Conservation (phyloP, 2,113 vertebrate species). For the Ochotona princeps region DNA sequence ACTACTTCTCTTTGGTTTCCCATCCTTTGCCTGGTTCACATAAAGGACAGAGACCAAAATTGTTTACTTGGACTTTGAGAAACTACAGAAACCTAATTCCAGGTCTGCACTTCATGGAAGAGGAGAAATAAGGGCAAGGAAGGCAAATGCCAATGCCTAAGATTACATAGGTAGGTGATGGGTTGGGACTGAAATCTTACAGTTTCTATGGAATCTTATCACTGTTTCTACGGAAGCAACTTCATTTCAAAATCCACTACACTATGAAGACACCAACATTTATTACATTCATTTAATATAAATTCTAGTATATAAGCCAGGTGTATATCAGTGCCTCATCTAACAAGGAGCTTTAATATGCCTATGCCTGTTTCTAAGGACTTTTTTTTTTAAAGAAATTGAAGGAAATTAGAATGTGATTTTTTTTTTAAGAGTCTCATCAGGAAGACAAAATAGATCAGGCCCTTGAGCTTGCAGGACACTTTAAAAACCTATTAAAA, state of each 20-base stretch:
- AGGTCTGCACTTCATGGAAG: background rate
- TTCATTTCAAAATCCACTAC: constrained; percentile 30
- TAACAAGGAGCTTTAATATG: constrained; percentile 10
- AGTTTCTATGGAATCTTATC: background rate
- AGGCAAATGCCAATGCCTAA: constrained; percentile 32
- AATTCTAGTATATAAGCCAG: background rate
- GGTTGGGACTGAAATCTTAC: background rate
- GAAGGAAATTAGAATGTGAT: background rate
- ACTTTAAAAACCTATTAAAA: too few relatives aligned
- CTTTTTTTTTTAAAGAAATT: background rate
- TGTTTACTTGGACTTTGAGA: constrained; percentile 3
- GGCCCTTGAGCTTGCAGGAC: background rate
- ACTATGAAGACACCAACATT: constrained; percentile 39
- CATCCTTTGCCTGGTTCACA: background rate
- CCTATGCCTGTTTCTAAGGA: background rate
- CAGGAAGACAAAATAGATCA: background rate
- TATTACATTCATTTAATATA: constrained; percentile 38
- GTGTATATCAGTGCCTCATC: background rate
- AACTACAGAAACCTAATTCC: constrained; percentile 53
- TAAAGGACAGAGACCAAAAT: constrained; percentile 1
- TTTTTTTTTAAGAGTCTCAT: background rate
- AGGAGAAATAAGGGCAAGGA: constrained; percentile 3
- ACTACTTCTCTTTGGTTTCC: constrained; percentile 1
- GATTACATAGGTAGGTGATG: constrained; percentile 13
- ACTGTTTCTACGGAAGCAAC: constrained; percentile 42